phyloP scores from a whole-genome alignment of 2,797 vertebrate species.

The Girardinus metallicus region DNA sequence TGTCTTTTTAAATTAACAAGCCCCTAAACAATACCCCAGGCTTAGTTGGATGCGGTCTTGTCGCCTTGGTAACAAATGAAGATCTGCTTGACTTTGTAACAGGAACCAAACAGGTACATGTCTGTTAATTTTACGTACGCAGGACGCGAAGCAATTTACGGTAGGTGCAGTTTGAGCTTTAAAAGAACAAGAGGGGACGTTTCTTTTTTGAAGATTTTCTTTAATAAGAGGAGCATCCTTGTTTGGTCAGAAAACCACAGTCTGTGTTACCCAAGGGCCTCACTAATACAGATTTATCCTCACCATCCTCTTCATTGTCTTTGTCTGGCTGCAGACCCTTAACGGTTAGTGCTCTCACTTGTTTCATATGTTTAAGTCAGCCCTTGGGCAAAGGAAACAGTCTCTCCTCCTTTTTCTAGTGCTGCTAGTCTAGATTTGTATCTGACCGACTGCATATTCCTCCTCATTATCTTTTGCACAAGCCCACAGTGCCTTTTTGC shows the following conservation, averaged over 20 bases:
- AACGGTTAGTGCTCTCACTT: constrained; percentile 47
- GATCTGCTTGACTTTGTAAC: constrained; percentile 20
- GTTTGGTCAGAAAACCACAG: constrained; percentile 49
- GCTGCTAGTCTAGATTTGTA: constrained; percentile 30
- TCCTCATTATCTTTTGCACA: constrained; percentile 37
- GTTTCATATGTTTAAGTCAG: constrained; percentile 45
- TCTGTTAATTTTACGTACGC: constrained; percentile 4
- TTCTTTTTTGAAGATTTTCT: constrained; percentile 23
- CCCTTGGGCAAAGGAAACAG: constrained; percentile 50
- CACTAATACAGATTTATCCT: constrained; percentile 72
- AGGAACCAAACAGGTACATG: neutral
- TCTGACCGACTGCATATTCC: constrained; percentile 18
- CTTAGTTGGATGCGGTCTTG: constrained; percentile 32
- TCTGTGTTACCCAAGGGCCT: constrained; percentile 47
- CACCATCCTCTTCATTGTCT: constrained; percentile 65
- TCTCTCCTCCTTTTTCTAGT: constrained; percentile 16
- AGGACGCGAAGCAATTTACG: neutral
- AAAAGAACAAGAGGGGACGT: constrained; percentile 6
- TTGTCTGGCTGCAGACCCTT: constrained; percentile 61
- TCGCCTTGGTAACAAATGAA: constrained; percentile 58
- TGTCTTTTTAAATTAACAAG: constrained; percentile 43
- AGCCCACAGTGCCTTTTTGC: constrained; percentile 15
- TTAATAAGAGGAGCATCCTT: constrained; percentile 42
- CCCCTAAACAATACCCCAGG: constrained; percentile 40
- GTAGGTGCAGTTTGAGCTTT: constrained; percentile 15